Evolutionary conservation across 2,888 invertebrate genomes (phyloP).

Genomic region (Tachina lurida): DNA sequence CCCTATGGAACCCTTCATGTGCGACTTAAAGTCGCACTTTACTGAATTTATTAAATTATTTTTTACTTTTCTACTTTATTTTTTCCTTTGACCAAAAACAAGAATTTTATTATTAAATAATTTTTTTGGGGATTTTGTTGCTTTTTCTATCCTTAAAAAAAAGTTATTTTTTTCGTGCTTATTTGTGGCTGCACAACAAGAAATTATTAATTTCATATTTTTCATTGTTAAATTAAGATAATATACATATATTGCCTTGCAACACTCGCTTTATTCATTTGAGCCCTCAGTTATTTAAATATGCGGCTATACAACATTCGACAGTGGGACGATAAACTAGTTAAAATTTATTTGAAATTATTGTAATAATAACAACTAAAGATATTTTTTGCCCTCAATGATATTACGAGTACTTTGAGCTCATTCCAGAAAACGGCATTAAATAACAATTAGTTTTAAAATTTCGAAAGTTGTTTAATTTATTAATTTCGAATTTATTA

Average conservation of each 20-base stretch:
- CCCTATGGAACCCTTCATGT: constrained; percentile 79
- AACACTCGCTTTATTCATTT: neutral
- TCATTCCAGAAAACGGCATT: too few relatives aligned
- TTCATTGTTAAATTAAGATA: constrained; percentile 38
- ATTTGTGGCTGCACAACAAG: constrained; percentile 27
- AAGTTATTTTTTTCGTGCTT: neutral
- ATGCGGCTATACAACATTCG: neutral
- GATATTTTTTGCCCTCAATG: too few relatives aligned
- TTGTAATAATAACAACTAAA: too few relatives aligned
- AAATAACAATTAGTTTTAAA: too few relatives aligned
- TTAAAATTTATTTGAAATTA: neutral
- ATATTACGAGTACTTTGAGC: too few relatives aligned
- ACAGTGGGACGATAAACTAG: neutral
- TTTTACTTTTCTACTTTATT: neutral
- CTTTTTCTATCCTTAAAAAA: neutral
- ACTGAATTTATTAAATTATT: neutral
- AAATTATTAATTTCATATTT: constrained; percentile 19
- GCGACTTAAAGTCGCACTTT: constrained; percentile 72
- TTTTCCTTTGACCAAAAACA: neutral
- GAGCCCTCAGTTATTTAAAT: neutral
- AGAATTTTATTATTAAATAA: constrained; percentile 8
- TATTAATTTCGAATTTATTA: too few relatives aligned
- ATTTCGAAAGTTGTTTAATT: too few relatives aligned
- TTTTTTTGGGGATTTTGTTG: neutral
- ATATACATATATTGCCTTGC: constrained; percentile 14